phyloP scores from a whole-genome alignment of 2,888 invertebrate genomes.

The Campaea margaritaria region DNA sequence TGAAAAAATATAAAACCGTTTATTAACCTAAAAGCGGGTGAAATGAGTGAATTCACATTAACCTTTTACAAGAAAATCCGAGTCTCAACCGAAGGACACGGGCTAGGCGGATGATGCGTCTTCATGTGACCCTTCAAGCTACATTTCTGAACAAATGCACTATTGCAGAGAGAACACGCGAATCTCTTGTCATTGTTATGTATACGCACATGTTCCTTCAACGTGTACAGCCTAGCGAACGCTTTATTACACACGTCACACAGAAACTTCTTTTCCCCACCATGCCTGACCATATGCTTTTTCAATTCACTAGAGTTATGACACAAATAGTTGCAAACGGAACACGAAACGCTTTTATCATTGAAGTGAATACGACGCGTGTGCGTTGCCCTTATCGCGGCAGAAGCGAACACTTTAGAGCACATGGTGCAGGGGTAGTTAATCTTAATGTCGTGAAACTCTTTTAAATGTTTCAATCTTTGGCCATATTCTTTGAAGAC shows the following conservation, averaged over 20 bases:
- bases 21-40: too few species aligned
- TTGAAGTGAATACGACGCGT: not conserved
- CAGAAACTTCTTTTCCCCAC: conserved; percentile 56
- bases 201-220: conserved; percentile 48
- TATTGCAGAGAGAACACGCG: conserved; percentile 37
- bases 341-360: conserved; percentile 2
- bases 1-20: too few species aligned
- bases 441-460: conserved; percentile 24
- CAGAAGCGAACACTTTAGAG: conserved; percentile 16
- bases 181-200: conserved; percentile 44
- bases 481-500: conserved; percentile 20
- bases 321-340: conserved; percentile 6
- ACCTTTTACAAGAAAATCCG: too few species aligned
- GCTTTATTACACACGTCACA: conserved; percentile 63
- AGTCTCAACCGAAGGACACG: too few species aligned
- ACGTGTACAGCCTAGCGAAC: conserved; percentile 42
- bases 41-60: too few species aligned
- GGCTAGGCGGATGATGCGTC: conserved; percentile 39
- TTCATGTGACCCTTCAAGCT: conserved; percentile 27
- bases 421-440: conserved; percentile 31
- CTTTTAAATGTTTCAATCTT: conserved; percentile 26
- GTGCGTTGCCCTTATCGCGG: not conserved
- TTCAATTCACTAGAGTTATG: conserved; percentile 6
- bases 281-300: conserved; percentile 56
- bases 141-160: conserved; percentile 42